phyloP scores from a whole-genome alignment of 53 echinoderm and acorn worm genomes.

The Luidia sarsii region DNA sequence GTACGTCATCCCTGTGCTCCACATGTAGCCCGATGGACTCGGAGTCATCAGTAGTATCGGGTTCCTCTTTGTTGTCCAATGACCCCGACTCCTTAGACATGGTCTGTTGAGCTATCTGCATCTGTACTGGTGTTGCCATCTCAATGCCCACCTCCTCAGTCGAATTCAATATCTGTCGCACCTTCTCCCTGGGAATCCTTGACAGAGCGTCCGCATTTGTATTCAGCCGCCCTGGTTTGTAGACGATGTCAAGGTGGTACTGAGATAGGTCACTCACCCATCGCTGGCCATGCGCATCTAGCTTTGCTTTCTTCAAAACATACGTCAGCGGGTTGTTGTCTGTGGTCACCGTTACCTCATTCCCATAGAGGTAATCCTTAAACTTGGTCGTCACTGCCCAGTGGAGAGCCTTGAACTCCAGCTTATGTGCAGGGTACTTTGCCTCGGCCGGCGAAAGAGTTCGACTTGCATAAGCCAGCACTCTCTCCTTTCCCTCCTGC shows the following conservation, averaged over 20 bases:
- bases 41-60: no score
- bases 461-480: constrained; percentile 36
- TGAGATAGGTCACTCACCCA: constrained; percentile 37
- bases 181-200: background rate
- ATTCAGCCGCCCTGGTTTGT: constrained; percentile 18
- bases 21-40: background rate
- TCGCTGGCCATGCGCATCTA: constrained; percentile 27
- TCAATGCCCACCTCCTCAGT: background rate
- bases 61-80: no score
- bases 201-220: constrained; percentile 47
- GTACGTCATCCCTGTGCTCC: background rate
- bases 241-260: constrained; percentile 39
- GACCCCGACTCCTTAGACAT: background rate
- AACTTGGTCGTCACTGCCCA: constrained; percentile 55
- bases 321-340: no score
- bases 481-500: constrained; percentile 31
- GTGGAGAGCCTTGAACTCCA: constrained; percentile 36
- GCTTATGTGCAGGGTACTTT: no score
- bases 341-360: constrained; percentile 7
- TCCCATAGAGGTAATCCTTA: constrained; percentile 26
- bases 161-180: background rate
- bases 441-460: background rate
- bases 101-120: background rate
- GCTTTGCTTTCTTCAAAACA: constrained; percentile 20
- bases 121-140: background rate